Base-by-base conservation (phyloP, 2,888 invertebrate species). In the Lampropteryx suffumata region DNA sequence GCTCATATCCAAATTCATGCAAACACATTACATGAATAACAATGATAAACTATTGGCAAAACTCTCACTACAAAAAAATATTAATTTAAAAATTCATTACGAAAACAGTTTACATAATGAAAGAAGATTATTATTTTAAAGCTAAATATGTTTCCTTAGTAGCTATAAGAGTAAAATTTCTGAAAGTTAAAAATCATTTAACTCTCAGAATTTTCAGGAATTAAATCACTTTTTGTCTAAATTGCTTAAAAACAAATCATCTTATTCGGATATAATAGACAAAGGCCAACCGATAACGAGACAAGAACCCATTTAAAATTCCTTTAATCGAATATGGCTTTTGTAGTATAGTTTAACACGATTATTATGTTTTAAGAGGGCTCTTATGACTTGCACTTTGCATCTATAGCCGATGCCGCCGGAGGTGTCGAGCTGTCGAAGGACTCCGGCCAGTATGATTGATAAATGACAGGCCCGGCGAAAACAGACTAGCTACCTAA, bases 351-450 rank as follows among this genome's bases (percentile, higher is more conserved):
- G 81, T 89, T 90, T 89, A 89, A 88, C 90, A 85, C 84, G 84
- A 89, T 89, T 90, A 88, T 89, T 88, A 89, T 85, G 86, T 86
- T 89, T 86, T 86, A 87, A 88, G 82, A 87, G 83, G 82, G 71
- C 73, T 65, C 72, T 60, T 87, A 76, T 90, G 90, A 90, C 90
- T 90, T 88, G 89, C 90, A 86, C 67, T 84, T 86, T 75, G 67
- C 62, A 55, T 60, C 61, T 67, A 65, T 68, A 65, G 65, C 59
- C 69, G 69, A 71, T 70, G 73, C 13, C 37, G 45, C 28, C 30
- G 63, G 77, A 86, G 82, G 87, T 86, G 84, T 85, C 82, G 83
- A 86, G 65, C 81, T 84, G 82, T 84, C 83, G 80, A 85, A 82
- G 81, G 81, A 84, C 72, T 76, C 74, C 61, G 60, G 67, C 72